phyloP scores from a whole-genome alignment of 1,140 invertebrate species.

The Cydia fagiglandana region DNA sequence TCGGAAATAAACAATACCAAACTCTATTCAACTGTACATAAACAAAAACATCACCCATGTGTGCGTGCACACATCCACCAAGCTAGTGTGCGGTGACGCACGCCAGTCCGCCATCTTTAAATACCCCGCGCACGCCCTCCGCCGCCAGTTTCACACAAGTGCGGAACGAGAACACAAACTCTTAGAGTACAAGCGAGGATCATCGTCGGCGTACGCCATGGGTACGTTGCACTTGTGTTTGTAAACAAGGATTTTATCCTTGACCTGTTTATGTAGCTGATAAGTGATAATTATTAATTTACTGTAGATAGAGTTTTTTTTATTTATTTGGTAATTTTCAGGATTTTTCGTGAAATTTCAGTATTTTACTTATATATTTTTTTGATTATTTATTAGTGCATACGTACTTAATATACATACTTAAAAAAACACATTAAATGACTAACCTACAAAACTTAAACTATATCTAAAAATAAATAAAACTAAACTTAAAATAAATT shows the following conservation, averaged over 20 bases:
- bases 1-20: too few relatives aligned
- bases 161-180: constrained; percentile 59
- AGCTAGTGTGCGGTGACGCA: constrained; percentile 49
- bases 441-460: too few relatives aligned
- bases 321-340: too few relatives aligned
- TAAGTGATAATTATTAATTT: not conserved
- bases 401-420: too few relatives aligned
- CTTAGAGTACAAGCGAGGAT: constrained; percentile 42
- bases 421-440: too few relatives aligned
- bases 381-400: too few relatives aligned
- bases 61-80: constrained; percentile 2
- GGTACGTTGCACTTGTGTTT: constrained; percentile 55
- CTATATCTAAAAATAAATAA: too few relatives aligned
- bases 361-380: too few relatives aligned
- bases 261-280: not conserved
- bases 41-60: constrained; percentile 1
- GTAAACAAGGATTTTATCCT: constrained; percentile 20
- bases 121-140: constrained; percentile 60
- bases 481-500: too few relatives aligned
- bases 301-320: not conserved
- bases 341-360: too few relatives aligned
- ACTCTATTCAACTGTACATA: not conserved
- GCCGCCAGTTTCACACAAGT: constrained; percentile 61
- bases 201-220: constrained; percentile 55
- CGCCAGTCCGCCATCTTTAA: constrained; percentile 52